Base-by-base conservation (phyloP, 2,797 vertebrate genomes). In the Enoplosus armatus region DNA sequence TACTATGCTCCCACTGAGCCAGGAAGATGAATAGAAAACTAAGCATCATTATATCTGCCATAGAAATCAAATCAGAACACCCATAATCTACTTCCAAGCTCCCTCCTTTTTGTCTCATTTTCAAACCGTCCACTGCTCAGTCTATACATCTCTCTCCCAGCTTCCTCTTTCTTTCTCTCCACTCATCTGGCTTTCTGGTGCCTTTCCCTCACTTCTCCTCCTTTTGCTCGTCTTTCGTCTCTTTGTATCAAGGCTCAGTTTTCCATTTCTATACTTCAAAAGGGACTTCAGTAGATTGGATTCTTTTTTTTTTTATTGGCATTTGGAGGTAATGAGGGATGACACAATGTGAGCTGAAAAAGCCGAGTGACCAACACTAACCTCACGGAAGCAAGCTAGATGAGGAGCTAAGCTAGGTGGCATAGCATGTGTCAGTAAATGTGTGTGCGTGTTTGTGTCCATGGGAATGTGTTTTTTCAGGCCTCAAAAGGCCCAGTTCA, bases 11-110 rank as follows among this genome's bases (percentile, higher is more conserved):
- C 87, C 86, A 86, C 87, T 83, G 91, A 89, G 89, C 89, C 75
- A 71, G 77, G 68, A 87, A 95, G 93, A 95, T 95, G 94, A 95
- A 95, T 94, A 93, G 90, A 93, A 93, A 95, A 91, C 73, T 79
- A 94, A 93, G 87, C 83, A 71, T 92, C 89, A 88, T 94, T 93
- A 94, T 92, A 94, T 95, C 89, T 90, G 85, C 85, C 71, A 85
- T 85, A 89, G 89, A 94, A 96, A 95, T 94, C 88, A 92, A 93
- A 95, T 94, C 92, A 88, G 85, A 93, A 79, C 82, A 89, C 70
- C 79, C 83, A 74, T 90, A 89, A 92, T 94, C 90, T 90, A 84
- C 87, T 89, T 87, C 80, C 87, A 58, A 22, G 69, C 75, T 82
- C 58, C 51, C 50, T 77, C 26, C 54, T 80, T 87, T 85, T 78